Base-by-base conservation (phyloP, 30 jellyfish, hydroid and myxozoan species). In the Hydra vulgaris region DNA sequence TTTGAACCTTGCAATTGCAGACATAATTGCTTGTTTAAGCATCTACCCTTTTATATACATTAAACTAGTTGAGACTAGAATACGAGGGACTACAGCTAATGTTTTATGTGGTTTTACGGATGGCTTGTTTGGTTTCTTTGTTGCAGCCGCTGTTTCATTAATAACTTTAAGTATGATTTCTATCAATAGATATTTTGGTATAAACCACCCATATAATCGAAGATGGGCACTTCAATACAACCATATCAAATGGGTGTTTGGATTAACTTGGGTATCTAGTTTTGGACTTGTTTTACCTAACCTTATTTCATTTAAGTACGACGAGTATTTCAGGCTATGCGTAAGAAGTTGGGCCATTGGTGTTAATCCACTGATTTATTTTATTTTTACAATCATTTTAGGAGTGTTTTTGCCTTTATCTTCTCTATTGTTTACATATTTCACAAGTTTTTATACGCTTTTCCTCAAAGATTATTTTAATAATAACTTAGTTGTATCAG, bases 301-400 rank as follows among this genome's bases (percentile, higher is more conserved):
- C 69, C 88, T 88, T 8, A 78, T 92, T 19, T 92, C 98, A 18
- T 92, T 92, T 55, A 87, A 75, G 0, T 92, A 86, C 89, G 78
- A 87, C 69, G 84, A 88, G 3, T 77, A 84, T 7, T 21, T 81
- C 56, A 74, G 76, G 0, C 77, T 92, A 53, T 92, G 98, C 84
- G 73, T 84, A 83, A 74, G 98, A 69, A 78, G 73, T 8, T 92
- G 98, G 98, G 91, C 96, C 53, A 77, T 72, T 55, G 97, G 97
- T 78, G 91, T 89, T 27, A 21, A 53, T 26, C 87, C 92, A 20
- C 72, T 86, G 5, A 78, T 74, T 27, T 89, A 89, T 26, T 89
- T 89, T 86, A 66, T 69, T 17, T 88, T 85, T 40, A 89, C 97
- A 16, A 79, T 83, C 66, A 53, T 89, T 18, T 77, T 89, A 19